These are phyloP conservation scores for Salminus brasiliensis DNA, from an alignment of 2,113 vertebrate genomes.

Conservation along the genomic window DNA sequence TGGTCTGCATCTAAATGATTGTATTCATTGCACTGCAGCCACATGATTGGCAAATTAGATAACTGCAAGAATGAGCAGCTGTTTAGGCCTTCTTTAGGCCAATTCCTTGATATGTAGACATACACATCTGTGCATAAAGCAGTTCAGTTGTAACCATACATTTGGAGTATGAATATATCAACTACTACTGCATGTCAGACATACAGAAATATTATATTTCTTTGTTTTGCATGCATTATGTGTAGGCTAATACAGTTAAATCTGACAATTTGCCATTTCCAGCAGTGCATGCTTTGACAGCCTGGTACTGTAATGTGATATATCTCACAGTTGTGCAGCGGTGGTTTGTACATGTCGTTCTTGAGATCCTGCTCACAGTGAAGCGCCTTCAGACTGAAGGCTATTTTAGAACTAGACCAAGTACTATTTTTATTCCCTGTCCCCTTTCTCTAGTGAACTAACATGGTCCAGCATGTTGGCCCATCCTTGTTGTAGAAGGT, in stretches of 20 bases:
- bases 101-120: too few species aligned
- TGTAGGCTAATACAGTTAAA: not conserved
- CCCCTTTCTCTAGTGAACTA: not conserved
- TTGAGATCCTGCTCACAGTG: not conserved
- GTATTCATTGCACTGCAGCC: too few species aligned
- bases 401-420: constrained; percentile 25
- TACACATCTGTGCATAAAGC: too few species aligned
- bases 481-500: constrained; percentile 62
- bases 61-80: too few species aligned
- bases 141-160: not conserved
- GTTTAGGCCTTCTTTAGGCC: too few species aligned
- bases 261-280: not conserved
- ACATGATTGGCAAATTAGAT: too few species aligned
- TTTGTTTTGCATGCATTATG: not conserved
- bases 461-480: constrained; percentile 57
- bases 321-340: not conserved
- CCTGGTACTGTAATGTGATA: not conserved
- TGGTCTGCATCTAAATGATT: too few species aligned
- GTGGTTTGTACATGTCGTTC: not conserved
- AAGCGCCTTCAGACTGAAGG: not conserved
- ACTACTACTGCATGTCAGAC: too few species aligned
- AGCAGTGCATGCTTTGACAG: too few species aligned
- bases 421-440: constrained; percentile 2
- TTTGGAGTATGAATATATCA: not conserved
- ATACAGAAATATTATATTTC: not conserved